Evolutionary conservation across 2,113 vertebrate genomes (phyloP).

Genomic region (Zingel zingel): DNA sequence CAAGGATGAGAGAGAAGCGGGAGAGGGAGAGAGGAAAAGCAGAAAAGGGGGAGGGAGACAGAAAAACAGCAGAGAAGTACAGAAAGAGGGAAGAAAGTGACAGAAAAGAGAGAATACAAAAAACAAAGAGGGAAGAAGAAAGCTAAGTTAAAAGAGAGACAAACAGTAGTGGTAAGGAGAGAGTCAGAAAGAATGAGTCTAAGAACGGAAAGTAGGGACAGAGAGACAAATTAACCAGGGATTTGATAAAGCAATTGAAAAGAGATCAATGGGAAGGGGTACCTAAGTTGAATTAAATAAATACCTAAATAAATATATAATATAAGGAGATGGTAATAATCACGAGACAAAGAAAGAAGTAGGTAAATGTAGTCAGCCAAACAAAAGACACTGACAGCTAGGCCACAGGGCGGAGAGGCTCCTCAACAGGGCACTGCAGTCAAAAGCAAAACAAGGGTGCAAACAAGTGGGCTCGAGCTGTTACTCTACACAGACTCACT

Average conservation of each 20-base stretch:
- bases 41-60: not conserved
- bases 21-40: not conserved
- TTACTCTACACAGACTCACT: constrained; percentile 9
- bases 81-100: not conserved
- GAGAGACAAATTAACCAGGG: constrained; percentile 12
- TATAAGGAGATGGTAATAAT: not conserved
- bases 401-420: constrained; percentile 6
- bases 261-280: not conserved
- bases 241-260: constrained; percentile 28
- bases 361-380: not conserved
- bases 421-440: not conserved
- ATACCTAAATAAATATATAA: not conserved
- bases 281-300: not conserved
- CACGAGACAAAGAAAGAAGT: not conserved
- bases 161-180: constrained; percentile 1
- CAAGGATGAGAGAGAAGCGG: not conserved
- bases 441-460: constrained; percentile 33
- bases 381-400: constrained; percentile 29
- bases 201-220: not conserved
- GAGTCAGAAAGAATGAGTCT: constrained; percentile 11
- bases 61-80: constrained; percentile 18
- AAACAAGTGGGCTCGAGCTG: constrained; percentile 27
- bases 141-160: not conserved
- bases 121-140: not conserved
- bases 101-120: constrained; percentile 17